phyloP scores from a whole-genome alignment of 2,888 invertebrate genomes.

The Machimus rusticus region DNA sequence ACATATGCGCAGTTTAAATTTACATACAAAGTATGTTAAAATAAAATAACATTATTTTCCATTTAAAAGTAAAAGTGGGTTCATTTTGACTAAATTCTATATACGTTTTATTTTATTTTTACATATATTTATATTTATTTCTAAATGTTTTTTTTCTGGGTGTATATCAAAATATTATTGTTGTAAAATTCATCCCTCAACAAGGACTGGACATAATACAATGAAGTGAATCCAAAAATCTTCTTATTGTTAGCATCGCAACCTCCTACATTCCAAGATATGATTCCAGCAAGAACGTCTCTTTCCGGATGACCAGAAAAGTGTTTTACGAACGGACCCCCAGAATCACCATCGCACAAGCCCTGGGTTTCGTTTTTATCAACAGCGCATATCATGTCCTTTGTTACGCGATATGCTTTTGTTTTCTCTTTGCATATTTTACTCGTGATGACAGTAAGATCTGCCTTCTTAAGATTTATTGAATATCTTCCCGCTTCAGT shows the following conservation, averaged over 20 bases:
- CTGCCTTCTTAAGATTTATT: background rate
- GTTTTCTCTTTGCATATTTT: background rate
- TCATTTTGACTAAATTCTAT: no score
- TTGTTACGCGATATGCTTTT: background rate
- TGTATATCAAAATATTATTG: background rate
- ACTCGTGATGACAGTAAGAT: background rate
- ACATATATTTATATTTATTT: background rate
- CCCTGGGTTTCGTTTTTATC: background rate
- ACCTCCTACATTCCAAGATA: background rate
- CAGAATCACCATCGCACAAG: background rate
- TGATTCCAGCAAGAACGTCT: background rate
- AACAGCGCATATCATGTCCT: background rate
- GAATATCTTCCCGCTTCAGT: background rate
- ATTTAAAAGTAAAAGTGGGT: no score
- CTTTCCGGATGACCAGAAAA: background rate
- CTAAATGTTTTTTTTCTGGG: no score
- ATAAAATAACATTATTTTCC: no score
- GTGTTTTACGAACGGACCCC: background rate
- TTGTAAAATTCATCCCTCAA: background rate
- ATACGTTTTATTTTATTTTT: no score
- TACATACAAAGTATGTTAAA: no score
- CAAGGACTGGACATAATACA: background rate
- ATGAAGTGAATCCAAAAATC: background rate
- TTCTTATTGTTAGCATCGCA: background rate
- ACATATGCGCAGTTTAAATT: no score